Evolutionary conservation across 2,888 invertebrate species (phyloP).

Genomic region (Aricia artaxerxes): DNA sequence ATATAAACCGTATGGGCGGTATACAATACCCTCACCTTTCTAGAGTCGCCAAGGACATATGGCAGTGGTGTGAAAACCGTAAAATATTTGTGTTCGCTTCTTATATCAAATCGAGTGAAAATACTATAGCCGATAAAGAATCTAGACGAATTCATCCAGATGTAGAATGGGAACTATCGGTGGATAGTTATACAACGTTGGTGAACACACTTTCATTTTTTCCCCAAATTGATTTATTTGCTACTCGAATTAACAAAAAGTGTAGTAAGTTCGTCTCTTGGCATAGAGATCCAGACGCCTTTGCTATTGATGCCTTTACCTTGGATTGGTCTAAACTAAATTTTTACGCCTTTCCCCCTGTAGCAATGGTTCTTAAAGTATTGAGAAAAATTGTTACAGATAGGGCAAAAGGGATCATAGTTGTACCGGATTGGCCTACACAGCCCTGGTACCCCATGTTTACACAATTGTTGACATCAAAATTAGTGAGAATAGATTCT

Average conservation of each 20-base stretch:
- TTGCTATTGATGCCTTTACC: neutral
- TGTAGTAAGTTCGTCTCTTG: slow-evolving; percentile 12
- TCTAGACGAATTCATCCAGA: no score
- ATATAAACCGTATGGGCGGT: slow-evolving; percentile 15
- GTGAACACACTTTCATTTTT: neutral
- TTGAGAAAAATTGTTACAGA: slow-evolving; percentile 15
- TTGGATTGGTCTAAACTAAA: neutral
- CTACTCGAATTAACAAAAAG: neutral
- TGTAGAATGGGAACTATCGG: slow-evolving; percentile 40
- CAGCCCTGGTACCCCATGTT: neutral
- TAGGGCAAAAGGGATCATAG: slow-evolving; percentile 12
- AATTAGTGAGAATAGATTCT: neutral
- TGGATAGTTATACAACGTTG: slow-evolving; percentile 8
- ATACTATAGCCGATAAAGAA: no score
- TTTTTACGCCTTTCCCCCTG: slow-evolving; percentile 3
- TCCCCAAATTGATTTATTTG: slow-evolving; percentile 14
- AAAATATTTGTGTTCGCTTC: slow-evolving; percentile 47
- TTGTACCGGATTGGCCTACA: neutral
- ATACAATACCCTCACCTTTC: slow-evolving; percentile 36
- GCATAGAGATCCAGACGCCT: slow-evolving; percentile 11
- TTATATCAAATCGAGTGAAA: slow-evolving; percentile 43
- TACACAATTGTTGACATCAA: neutral
- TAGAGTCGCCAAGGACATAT: slow-evolving; percentile 32
- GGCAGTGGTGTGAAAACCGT: slow-evolving; percentile 44
- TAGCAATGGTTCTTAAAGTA: neutral